These are phyloP conservation scores for Bellardia pandia DNA, from an alignment of 2,888 invertebrate genomes.

Conservation along the genomic window DNA sequence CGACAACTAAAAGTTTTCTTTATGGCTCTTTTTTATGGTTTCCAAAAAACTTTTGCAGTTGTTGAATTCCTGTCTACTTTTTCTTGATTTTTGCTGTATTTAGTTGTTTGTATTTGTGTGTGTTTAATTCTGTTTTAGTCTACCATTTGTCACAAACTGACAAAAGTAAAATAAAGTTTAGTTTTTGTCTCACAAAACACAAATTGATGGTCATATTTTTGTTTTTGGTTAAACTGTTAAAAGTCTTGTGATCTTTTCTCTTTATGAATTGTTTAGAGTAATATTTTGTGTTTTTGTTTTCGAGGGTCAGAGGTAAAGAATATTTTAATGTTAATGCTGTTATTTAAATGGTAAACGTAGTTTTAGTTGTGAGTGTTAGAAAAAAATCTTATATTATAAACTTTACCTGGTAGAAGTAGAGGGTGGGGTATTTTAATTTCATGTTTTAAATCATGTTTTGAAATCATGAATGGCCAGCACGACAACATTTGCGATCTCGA, in stretches of 20 bases:
- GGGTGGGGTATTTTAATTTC: too few species aligned
- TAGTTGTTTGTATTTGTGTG: background rate
- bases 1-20: constrained; percentile 64
- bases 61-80: constrained; percentile 33
- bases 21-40: constrained; percentile 53
- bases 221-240: constrained; percentile 53
- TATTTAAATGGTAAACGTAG: background rate
- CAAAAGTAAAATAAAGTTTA: constrained; percentile 45
- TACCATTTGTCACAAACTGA: constrained; percentile 43
- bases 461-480: too few species aligned
- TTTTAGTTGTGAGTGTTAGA: background rate
- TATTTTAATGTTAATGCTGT: constrained; percentile 55
- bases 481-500: too few species aligned
- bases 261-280: constrained; percentile 11
- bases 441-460: too few species aligned
- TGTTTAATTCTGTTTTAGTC: constrained; percentile 10
- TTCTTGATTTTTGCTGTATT: background rate
- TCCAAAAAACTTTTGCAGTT: constrained; percentile 52
- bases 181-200: constrained; percentile 4
- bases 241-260: constrained; percentile 49
- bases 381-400: constrained; percentile 7
- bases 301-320: background rate
- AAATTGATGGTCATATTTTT: constrained; percentile 63
- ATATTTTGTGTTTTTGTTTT: background rate
- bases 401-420: background rate